These are phyloP conservation scores for Andrena fulva DNA, from an alignment of 2,888 invertebrate genomes.

Conservation along the genomic window DNA sequence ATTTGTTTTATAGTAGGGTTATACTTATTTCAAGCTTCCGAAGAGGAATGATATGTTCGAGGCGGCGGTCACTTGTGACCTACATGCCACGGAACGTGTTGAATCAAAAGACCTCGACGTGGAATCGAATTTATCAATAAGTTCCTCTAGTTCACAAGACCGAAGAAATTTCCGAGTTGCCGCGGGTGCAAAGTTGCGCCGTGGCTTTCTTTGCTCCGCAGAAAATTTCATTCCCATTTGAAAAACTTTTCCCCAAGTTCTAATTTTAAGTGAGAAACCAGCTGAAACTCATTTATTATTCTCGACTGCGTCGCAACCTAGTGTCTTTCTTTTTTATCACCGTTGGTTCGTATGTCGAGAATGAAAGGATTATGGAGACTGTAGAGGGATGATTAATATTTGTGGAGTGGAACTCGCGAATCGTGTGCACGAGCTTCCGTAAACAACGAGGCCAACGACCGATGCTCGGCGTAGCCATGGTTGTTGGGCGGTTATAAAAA, in stretches of 20 bases:
- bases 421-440: slow-evolving; percentile 65
- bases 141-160: no score
- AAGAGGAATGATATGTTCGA: no score
- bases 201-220: not conserved
- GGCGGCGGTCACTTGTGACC: no score
- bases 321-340: not conserved
- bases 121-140: no score
- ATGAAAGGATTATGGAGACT: not conserved
- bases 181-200: not conserved
- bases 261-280: not conserved
- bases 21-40: no score
- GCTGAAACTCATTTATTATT: not conserved
- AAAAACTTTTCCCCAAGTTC: not conserved
- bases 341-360: not conserved
- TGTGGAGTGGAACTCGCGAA: slow-evolving; percentile 24
- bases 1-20: no score
- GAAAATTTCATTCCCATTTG: not conserved
- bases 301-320: not conserved
- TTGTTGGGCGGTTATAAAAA: slow-evolving; percentile 35
- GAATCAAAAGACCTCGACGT: no score
- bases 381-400: not conserved
- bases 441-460: slow-evolving; percentile 67
- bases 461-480: slow-evolving; percentile 47
- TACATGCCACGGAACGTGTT: not conserved
- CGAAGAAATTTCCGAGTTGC: not conserved